Percentiles rank a stretch among this genome's conserved stretches.
Evolutionary conservation across 2,888 invertebrate species (phyloP).

Genomic region (Anticlea derivata): DNA sequence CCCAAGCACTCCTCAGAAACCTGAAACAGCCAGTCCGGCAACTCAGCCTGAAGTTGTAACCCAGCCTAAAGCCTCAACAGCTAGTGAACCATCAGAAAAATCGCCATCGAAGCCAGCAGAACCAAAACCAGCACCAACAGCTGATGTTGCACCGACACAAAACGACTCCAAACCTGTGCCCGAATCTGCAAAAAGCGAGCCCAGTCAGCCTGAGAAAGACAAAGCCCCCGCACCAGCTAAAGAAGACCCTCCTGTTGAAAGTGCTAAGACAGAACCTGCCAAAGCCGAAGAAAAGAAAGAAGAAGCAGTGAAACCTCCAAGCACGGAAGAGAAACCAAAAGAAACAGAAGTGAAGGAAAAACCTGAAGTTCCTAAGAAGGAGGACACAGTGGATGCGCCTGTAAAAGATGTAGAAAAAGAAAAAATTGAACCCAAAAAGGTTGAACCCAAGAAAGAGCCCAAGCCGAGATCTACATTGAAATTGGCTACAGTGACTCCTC

Average conservation of each 20-base stretch:
- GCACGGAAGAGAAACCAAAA: constrained; percentile 46
- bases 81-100: constrained; percentile 69
- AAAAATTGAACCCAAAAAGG: constrained; percentile 57
- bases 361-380: constrained; percentile 44
- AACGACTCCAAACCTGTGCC: constrained; percentile 70
- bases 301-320: constrained; percentile 47
- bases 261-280: constrained; percentile 46
- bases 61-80: constrained; percentile 68
- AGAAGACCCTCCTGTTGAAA: constrained; percentile 53
- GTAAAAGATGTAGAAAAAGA: constrained; percentile 63
- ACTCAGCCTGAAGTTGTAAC: constrained; percentile 55
- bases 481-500: constrained; percentile 82
- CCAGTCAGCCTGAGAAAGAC: constrained; percentile 51
- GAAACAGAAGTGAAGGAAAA: constrained; percentile 50
- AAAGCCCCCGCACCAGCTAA: constrained; percentile 48
- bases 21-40: constrained; percentile 53
- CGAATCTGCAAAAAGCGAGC: constrained; percentile 66
- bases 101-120: constrained; percentile 70
- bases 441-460: constrained; percentile 44
- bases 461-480: constrained; percentile 80
- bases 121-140: constrained; percentile 63
- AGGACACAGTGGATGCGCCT: constrained; percentile 32
- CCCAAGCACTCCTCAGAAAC: constrained; percentile 65
- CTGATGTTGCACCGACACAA: constrained; percentile 70
- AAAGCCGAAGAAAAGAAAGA: constrained; percentile 64